Conservation (phyloP, 2,888 invertebrate genomes). For the Vanessa cardui region DNA sequence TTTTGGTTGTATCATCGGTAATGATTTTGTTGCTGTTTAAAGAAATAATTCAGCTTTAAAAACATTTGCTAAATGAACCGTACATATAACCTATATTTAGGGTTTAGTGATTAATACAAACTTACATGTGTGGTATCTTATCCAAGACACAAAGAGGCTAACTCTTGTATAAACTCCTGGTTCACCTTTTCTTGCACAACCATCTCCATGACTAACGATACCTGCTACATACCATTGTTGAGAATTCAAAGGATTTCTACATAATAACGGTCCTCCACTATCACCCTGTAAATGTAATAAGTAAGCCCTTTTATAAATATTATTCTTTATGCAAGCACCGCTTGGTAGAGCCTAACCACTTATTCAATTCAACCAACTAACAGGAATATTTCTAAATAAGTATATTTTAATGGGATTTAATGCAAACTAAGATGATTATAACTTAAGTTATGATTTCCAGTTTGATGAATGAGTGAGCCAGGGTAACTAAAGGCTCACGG, state of each 20-base stretch:
- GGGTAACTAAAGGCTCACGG: too few species aligned
- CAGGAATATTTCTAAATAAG: too few species aligned
- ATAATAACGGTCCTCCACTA: constrained; percentile 93
- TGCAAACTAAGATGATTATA: too few species aligned
- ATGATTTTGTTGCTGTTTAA: constrained; percentile 69
- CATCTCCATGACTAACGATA: constrained; percentile 93
- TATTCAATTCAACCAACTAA: too few species aligned
- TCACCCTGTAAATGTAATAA: constrained; percentile 81
- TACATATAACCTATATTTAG: background rate
- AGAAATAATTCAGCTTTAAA: constrained; percentile 12
- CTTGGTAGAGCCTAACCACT: too few species aligned
- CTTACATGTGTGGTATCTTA: constrained; percentile 84
- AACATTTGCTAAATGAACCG: background rate
- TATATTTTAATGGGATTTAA: too few species aligned
- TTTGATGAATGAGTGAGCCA: too few species aligned
- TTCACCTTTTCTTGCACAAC: constrained; percentile 90
- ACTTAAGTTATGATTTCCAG: too few species aligned
- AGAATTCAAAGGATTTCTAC: constrained; percentile 85
- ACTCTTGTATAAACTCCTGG: constrained; percentile 93
- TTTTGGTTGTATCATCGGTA: constrained; percentile 79
- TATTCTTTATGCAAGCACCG: background rate
- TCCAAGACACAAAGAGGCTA: constrained; percentile 89
- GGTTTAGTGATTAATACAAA: constrained; percentile 28
- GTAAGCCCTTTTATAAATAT: background rate
- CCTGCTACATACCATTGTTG: constrained; percentile 92